phyloP scores from a whole-genome alignment of 2,888 invertebrate species.

The Aleiodes leptofemur region DNA sequence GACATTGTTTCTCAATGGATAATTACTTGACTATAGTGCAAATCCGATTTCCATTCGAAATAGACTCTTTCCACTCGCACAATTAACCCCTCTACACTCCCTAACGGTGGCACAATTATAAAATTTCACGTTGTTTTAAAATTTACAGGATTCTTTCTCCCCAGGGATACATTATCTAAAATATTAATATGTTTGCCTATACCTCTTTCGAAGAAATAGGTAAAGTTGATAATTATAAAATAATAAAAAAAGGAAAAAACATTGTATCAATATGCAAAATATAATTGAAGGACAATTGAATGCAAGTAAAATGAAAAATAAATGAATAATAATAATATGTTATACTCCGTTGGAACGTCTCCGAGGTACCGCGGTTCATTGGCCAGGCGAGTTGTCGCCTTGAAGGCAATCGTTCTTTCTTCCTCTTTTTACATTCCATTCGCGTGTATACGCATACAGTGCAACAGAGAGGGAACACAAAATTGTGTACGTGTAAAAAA shows the following conservation, averaged over 20 bases:
- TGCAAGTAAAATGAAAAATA: conserved; percentile 1
- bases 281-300: conserved; percentile 14
- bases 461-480: conserved; percentile 11
- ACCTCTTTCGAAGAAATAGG: too few relatives aligned
- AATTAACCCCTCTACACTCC: too few relatives aligned
- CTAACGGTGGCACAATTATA: too few relatives aligned
- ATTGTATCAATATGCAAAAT: neutral
- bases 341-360: conserved; percentile 1
- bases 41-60: too few relatives aligned
- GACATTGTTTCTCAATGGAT: too few relatives aligned
- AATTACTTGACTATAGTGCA: too few relatives aligned
- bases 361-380: conserved; percentile 64
- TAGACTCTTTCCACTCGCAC: too few relatives aligned
- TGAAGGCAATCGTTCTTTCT: conserved; percentile 61
- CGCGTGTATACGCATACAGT: conserved; percentile 21
- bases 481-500: conserved; percentile 15
- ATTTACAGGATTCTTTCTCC: too few relatives aligned
- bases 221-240: too few relatives aligned
- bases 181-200: too few relatives aligned
- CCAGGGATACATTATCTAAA: too few relatives aligned
- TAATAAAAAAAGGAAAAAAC: neutral
- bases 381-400: conserved; percentile 72
- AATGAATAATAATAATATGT: conserved; percentile 21
- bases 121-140: too few relatives aligned
- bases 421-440: conserved; percentile 34